phyloP scores from a whole-genome alignment of 2,113 vertebrate species.

The Xiphorhynchus elegans region DNA sequence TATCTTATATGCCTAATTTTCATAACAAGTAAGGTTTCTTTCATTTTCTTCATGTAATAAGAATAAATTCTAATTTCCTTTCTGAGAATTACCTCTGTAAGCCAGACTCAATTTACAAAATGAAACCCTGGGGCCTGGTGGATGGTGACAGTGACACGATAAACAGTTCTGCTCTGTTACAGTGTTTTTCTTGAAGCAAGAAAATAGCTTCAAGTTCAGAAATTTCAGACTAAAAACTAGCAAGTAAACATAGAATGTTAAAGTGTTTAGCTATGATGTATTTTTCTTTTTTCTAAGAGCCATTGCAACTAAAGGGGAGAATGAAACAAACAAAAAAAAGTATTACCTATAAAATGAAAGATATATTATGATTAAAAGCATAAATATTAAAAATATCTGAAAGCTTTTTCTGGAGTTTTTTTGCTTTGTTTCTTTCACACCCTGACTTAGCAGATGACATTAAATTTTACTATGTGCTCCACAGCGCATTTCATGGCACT shows the following conservation, averaged over 20 bases:
- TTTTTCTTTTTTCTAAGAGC: background rate
- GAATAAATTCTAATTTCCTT: slow-evolving; percentile 41
- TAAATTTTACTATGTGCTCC: background rate
- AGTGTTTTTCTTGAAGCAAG: slow-evolving; percentile 21
- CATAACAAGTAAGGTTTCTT: background rate
- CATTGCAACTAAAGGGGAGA: background rate
- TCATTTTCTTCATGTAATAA: background rate
- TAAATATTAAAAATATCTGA: background rate
- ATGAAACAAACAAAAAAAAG: background rate
- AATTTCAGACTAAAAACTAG: slow-evolving; percentile 1
- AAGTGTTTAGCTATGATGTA: background rate
- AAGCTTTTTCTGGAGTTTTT: background rate
- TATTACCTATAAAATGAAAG: background rate
- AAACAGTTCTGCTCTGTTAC: slow-evolving; percentile 7
- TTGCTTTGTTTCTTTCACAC: background rate
- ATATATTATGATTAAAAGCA: background rate
- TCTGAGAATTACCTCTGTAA: slow-evolving; percentile 35
- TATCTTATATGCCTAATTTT: background rate
- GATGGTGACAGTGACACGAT: background rate
- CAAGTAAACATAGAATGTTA: background rate
- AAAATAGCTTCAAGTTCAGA: slow-evolving; percentile 24
- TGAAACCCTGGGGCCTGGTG: slow-evolving; percentile 21
- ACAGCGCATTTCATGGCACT: background rate
- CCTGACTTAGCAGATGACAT: background rate
- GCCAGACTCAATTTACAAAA: slow-evolving; percentile 42